Base-by-base conservation (phyloP, 1,140 invertebrate genomes). In the Plutomurus gul region DNA sequence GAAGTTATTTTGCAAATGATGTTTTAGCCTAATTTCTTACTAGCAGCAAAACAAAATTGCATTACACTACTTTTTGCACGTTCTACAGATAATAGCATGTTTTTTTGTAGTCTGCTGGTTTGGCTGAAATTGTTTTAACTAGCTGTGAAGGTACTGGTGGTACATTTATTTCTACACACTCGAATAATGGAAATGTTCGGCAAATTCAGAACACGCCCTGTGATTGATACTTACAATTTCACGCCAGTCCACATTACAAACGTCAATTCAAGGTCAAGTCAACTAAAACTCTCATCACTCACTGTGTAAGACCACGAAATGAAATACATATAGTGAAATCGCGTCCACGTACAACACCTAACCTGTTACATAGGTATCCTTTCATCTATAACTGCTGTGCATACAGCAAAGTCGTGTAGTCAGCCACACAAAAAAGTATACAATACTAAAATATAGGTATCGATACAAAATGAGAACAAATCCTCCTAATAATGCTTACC, bases 171-270 rank as follows among this genome's bases (percentile, higher is more conserved):
- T 65, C 51, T 30, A 25, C n/a, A n/a, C n/a, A n/a, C n/a, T n/a
- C n/a, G n/a, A n/a, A n/a, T n/a, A n/a, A n/a, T 60, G 51, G 4
- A 65, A 65, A 65, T 33, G 27, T 25, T 33, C 56, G 27, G 36
- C 30, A n/a, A 65, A 33, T 65, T 65, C 16, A 7, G 30, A 65
- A 65, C 56, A 65, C 56, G 56, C 56, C 56, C 56, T 65, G n/a
- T n/a, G n/a, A n/a, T n/a, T n/a, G n/a, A n/a, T n/a, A n/a, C n/a
- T n/a, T n/a, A n/a, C n/a, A n/a, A n/a, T n/a, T n/a, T n/a, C n/a
- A n/a, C n/a, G n/a, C 18, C n/a, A 65, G 27, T 65, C 27, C 27
- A 51, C 18, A n/a, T 60, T 27, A 65, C 56, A 65, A 36, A 65
- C 56, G 25, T 65, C 30, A 16, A 65, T 65, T 36, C 56, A 65